These are phyloP conservation scores for Chaetorhynchus papuensis DNA, from an alignment of 2,113 vertebrate species.

Conservation along the genomic window DNA sequence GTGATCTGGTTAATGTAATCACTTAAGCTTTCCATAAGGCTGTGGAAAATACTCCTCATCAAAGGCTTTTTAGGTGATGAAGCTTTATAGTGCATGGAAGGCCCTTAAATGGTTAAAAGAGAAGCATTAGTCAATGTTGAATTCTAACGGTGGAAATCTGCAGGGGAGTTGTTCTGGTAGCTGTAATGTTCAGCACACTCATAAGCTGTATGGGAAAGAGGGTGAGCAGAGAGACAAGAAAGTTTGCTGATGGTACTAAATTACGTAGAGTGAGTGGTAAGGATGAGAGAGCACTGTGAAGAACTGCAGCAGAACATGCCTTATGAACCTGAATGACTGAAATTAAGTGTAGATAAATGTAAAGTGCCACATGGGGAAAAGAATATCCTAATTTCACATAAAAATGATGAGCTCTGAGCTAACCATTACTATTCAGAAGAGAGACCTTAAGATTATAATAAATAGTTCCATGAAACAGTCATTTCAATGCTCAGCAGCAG, in stretches of 20 bases:
- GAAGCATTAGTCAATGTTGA: background rate
- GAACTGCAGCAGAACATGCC: background rate
- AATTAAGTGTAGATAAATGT: constrained; percentile 22
- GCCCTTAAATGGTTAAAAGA: background rate
- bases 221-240: background rate
- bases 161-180: background rate
- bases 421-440: constrained; percentile 30
- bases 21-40: background rate
- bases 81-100: background rate
- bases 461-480: background rate
- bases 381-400: constrained; percentile 18
- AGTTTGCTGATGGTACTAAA: background rate
- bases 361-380: background rate
- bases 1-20: background rate
- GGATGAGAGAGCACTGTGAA: background rate
- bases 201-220: background rate
- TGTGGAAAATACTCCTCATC: background rate
- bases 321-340: background rate
- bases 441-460: background rate
- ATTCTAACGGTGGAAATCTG: background rate
- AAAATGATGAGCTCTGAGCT: constrained; percentile 4
- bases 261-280: background rate
- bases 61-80: background rate
- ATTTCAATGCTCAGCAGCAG: background rate
- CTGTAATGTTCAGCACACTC: background rate